Percentiles rank a stretch among this genome's conserved stretches.
phyloP scores from a whole-genome alignment of 2,797 vertebrate genomes.

The Pangasius macronema region DNA sequence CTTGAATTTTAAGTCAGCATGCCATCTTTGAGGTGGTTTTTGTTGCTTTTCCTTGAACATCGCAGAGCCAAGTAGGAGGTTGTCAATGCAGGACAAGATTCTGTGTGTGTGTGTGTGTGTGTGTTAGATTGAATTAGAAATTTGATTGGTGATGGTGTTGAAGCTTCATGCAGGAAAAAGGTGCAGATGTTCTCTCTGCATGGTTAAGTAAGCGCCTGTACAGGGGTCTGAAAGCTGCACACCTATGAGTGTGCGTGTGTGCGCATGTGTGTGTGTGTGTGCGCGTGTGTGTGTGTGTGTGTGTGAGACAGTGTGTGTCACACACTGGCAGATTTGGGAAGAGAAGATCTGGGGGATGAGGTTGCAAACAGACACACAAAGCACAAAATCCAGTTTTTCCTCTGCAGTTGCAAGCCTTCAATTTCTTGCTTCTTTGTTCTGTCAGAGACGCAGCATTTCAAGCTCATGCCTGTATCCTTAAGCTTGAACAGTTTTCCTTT shows the following conservation, averaged over 20 bases:
- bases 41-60: neutral
- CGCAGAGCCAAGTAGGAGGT: neutral
- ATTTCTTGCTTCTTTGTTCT: neutral
- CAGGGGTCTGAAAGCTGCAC: conserved; percentile 55
- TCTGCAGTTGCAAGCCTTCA: neutral
- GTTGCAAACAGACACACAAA: conserved; percentile 26
- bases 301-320: neutral
- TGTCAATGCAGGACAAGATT: conserved; percentile 3
- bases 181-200: conserved; percentile 71
- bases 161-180: conserved; percentile 45
- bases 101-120: conserved; percentile 13
- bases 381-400: neutral
- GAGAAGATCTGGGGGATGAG: conserved; percentile 1
- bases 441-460: neutral
- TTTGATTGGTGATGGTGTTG: neutral
- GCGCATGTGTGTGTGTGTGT: neutral
- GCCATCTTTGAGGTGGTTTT: neutral
- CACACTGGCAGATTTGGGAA: conserved; percentile 20
- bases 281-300: neutral
- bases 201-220: conserved; percentile 68
- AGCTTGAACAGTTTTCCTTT: neutral
- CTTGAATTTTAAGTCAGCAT: neutral
- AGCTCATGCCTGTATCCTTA: neutral
- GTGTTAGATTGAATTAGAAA: neutral
- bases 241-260: too few species aligned